Base-by-base conservation (phyloP, 30 jellyfish, hydroid and myxozoan species). In the Morbakka virulenta region DNA sequence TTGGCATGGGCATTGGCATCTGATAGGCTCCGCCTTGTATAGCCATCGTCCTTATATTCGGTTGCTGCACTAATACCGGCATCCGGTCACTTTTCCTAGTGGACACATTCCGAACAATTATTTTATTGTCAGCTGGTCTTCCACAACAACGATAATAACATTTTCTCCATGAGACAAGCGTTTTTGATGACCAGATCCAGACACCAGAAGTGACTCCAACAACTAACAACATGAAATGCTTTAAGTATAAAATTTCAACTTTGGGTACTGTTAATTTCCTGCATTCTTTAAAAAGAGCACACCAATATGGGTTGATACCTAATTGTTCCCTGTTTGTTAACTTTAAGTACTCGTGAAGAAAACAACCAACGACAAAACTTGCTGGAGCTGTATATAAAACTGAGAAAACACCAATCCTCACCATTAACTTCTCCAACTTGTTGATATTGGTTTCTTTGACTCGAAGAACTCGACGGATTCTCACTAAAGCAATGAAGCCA, bases 161-260 rank as follows among this genome's bases (percentile, higher is more conserved):
- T 47, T 53, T 82, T 33, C 51, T 68, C 97, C 97, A 89, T 4
- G 97, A 89, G 52, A 65, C 78, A 52, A 89, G 53, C 31, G 97
- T 89, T 41, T 89, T 89, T 14, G 97, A 82, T 26, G 97, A 81
- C 97, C 97, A 89, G 35, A 89, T 89, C 97, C 97, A 89, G 32
- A 87, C 93, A 49, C 97, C 97, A 21, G 95, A 80, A 35, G 97
- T 89, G 65, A 89, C 95, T 28, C 97, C 97, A 41, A 89, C 97
- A 3, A 83, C 97, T 12, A 89, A 71, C 51, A 89, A 62, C 97
- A 89, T 89, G 85, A 89, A 89, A 67, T 89, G 76, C 84, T 85
- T 86, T 88, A 89, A 51, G 79, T 68, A 89, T 23, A 82, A 34
- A 14, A 89, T 75, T 3, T 89, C 95, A 17, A 84, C 36, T 41